Evolutionary conservation across 2,888 invertebrate genomes (phyloP).

Genomic region (Entomobrya multifasciata): DNA sequence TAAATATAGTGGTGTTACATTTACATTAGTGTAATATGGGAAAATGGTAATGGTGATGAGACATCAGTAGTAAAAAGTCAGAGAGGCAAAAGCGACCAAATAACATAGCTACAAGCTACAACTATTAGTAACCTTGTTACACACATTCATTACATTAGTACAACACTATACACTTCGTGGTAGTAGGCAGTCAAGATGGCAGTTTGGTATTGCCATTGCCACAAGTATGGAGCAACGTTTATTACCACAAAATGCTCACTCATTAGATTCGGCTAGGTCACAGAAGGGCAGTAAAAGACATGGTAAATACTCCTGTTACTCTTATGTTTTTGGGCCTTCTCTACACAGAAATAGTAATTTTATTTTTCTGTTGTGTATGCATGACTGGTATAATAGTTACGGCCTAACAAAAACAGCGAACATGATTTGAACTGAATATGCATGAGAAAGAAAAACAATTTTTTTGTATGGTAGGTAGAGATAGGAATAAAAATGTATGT

Average conservation of each 20-base stretch:
- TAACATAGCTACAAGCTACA: no score
- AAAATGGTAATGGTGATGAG: constrained; percentile 44
- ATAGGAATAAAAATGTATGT: constrained; percentile 9
- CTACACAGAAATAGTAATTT: constrained; percentile 2
- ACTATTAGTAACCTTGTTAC: constrained; percentile 64
- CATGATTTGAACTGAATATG: constrained; percentile 7
- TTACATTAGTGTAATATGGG: no score
- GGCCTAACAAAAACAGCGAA: not conserved
- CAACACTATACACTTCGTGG: not conserved
- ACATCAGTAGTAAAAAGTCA: no score
- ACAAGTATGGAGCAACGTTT: constrained; percentile 57
- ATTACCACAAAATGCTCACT: constrained; percentile 57
- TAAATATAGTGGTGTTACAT: no score
- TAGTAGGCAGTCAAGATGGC: not conserved
- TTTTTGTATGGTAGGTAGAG: constrained; percentile 19
- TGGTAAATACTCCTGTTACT: constrained; percentile 11
- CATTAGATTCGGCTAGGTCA: constrained; percentile 56
- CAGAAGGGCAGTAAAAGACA: constrained; percentile 62
- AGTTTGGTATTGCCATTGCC: not conserved
- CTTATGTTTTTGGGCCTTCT: constrained; percentile 18
- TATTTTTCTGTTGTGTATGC: constrained; percentile 2
- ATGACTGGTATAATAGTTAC: not conserved
- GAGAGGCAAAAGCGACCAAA: not conserved
- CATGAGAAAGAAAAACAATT: constrained; percentile 32
- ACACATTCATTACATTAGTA: constrained; percentile 55